Base-by-base conservation (phyloP, 2,888 invertebrate species). In the Abscondita cerata region DNA sequence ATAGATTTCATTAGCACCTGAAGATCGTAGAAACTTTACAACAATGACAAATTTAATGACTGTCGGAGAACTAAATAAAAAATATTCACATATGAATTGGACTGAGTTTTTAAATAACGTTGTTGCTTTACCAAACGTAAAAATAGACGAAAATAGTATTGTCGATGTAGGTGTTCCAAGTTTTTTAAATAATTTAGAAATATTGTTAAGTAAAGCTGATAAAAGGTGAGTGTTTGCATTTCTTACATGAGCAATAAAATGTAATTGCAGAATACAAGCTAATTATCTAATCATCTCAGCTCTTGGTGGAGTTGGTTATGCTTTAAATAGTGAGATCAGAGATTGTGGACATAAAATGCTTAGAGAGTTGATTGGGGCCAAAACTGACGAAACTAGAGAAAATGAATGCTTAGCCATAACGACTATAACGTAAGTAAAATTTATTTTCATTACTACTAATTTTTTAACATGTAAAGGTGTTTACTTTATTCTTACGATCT, bases 31-130 rank as follows among this genome's bases (percentile, higher is more conserved):
- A 67, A 95, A 97, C 77, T 93, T 93, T 6, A 91, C 93, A 4
- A 89, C 89, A 68, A 83, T 96, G 11, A 96, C 96, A 83, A 96
- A 97, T 74, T 92, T 94, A 8, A 94, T 93, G 88, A 91, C 90
- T 0, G 82, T 97, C 12, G 79, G 81, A 1, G 86, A 96, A 71
- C 79, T 97, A 36, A 88, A 92, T 73, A 74, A 83, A 44, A 88
- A 87, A 70, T 95, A 90, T 82, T 88, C 90, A 0, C 88, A 86
- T 73, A 86, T 92, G 52, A 89, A 90, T 1, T 95, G 94, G 95
- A 76, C 88, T 68, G 87, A 89, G 60, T 96, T 96, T 77, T 89
- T 96, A 75, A 93, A 93, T 79, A 89, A 84, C 0, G 82, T 96
- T 8, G 81, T 97, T 51, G 87, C 89, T 0, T 2, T 54, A 16